Base-by-base conservation (phyloP, 2,113 vertebrate genomes). In the Vulpes lagopus region DNA sequence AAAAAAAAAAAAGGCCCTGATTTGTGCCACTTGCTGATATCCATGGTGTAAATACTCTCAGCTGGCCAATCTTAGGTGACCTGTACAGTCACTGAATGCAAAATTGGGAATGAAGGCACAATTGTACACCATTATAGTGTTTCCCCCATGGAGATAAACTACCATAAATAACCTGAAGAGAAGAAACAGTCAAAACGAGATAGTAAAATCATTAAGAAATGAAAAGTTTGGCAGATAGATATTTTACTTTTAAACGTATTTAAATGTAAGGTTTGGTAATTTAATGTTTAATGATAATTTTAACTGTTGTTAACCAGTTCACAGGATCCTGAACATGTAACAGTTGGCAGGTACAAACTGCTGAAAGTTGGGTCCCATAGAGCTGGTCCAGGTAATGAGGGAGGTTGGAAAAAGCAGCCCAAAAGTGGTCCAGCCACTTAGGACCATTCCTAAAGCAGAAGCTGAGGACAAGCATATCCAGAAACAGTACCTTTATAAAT, bases 181-280 rank as follows among this genome's bases (percentile, higher is more conserved):
- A 60, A 95, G 25, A 85, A 73, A 55, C 8, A 59, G 20, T 57
- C 20, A 23, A 85, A 53, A 91, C 43, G 35, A 11, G 7, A 22
- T 14, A 73, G 17, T 30, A 92, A 90, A 94, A 91, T 81, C 27
- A 60, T 82, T 81, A 80, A 53, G 27, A 93, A 94, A 89, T 91
- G 14, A 38, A 69, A 16, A 78, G 3, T 85, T 65, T 59, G 19
- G 25, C 2, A 11, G 8, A 71, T 73, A 83, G 2, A 38, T 51
- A 60, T 55, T 73, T 76, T 86, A 23, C 53, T 92, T 86, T 88
- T 91, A 74, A 73, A 62, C 67, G 59, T 55, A 55, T 14, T n/a
- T 95, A 91, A 43, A 25, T 53, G 1, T 86, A 64, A 38, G 10
- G 11, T 59, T 93, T 73, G 15, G 27, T 88, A 15, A 83, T 38